These are phyloP conservation scores for Loripinus fragilis DNA, from an alignment of 2,888 invertebrate species.

Conservation along the genomic window DNA sequence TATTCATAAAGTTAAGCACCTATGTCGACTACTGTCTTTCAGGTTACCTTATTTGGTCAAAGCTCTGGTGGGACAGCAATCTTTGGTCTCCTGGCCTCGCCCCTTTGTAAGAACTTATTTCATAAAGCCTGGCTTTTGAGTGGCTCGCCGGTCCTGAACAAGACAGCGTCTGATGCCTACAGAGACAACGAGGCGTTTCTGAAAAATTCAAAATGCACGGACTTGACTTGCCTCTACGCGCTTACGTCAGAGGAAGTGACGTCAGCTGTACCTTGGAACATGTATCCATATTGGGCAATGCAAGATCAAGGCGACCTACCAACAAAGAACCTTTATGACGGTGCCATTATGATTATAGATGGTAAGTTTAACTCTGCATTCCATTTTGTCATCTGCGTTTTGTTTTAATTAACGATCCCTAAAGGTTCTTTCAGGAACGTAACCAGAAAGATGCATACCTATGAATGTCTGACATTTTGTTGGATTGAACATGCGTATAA, in stretches of 20 bases:
- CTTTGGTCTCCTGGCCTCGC: slow-evolving; percentile 88
- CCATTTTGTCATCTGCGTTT: background rate
- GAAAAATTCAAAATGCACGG: slow-evolving; percentile 57
- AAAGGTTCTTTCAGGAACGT: no score
- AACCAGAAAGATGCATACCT: no score
- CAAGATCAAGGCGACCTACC: slow-evolving; percentile 69
- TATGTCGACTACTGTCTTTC: no score
- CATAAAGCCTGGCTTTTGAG: slow-evolving; percentile 84
- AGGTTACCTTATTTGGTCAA: slow-evolving; percentile 93
- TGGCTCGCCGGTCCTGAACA: slow-evolving; percentile 72
- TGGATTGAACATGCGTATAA: no score
- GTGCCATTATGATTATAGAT: slow-evolving; percentile 69
- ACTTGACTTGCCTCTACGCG: slow-evolving; percentile 58
- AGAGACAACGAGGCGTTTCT: slow-evolving; percentile 70
- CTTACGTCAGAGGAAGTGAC: slow-evolving; percentile 63
- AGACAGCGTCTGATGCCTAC: slow-evolving; percentile 66
- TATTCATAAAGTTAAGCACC: no score
- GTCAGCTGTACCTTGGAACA: slow-evolving; percentile 65
- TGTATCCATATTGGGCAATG: slow-evolving; percentile 73
- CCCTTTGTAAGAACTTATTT: slow-evolving; percentile 87
- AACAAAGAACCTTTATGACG: slow-evolving; percentile 59
- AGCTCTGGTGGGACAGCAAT: slow-evolving; percentile 93
- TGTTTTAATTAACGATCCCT: no score
- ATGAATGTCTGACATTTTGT: no score
- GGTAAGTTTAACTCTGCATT: slow-evolving; percentile 60